A percentile compares a stretch with the other conserved stretches of the same genome.
Conservation (phyloP, 2,113 vertebrate species). For the Perca flavescens region DNA sequence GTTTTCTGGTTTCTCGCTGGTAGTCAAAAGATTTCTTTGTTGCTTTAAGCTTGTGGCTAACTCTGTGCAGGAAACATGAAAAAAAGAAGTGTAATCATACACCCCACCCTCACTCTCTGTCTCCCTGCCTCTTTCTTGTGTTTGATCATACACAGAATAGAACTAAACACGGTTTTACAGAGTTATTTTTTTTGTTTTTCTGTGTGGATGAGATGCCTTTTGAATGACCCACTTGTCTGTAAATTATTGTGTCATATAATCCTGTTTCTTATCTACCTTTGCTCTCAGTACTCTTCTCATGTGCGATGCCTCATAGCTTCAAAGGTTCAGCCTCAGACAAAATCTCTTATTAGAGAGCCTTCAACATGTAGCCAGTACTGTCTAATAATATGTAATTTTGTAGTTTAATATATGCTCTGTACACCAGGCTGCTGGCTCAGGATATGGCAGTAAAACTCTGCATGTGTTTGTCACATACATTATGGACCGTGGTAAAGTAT, state of each 20-base stretch:
- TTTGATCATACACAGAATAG: slow-evolving; percentile 19
- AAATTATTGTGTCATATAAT: slow-evolving; percentile 31
- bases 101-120: slow-evolving; percentile 35
- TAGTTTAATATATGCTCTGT: slow-evolving; percentile 22
- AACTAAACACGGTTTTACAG: background rate
- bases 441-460: slow-evolving; percentile 19
- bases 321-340: slow-evolving; percentile 22
- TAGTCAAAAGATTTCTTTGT: slow-evolving; percentile 11
- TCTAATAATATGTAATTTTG: slow-evolving; percentile 26
- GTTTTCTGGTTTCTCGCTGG: slow-evolving; percentile 18
- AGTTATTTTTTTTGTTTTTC: slow-evolving; percentile 40
- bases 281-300: background rate
- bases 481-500: slow-evolving; percentile 25
- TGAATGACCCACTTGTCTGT: slow-evolving; percentile 7
- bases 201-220: background rate
- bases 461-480: slow-evolving; percentile 21
- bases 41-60: slow-evolving; percentile 11
- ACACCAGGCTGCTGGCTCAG: slow-evolving; percentile 8
- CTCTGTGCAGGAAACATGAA: slow-evolving; percentile 30
- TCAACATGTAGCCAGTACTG: slow-evolving; percentile 9
- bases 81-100: slow-evolving; percentile 13
- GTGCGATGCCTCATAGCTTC: slow-evolving; percentile 25
- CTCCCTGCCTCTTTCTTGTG: slow-evolving; percentile 5
- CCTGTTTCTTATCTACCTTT: slow-evolving; percentile 32
- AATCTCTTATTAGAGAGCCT: background rate